phyloP scores from a whole-genome alignment of 2,797 vertebrate species.

The Zalophus californianus region DNA sequence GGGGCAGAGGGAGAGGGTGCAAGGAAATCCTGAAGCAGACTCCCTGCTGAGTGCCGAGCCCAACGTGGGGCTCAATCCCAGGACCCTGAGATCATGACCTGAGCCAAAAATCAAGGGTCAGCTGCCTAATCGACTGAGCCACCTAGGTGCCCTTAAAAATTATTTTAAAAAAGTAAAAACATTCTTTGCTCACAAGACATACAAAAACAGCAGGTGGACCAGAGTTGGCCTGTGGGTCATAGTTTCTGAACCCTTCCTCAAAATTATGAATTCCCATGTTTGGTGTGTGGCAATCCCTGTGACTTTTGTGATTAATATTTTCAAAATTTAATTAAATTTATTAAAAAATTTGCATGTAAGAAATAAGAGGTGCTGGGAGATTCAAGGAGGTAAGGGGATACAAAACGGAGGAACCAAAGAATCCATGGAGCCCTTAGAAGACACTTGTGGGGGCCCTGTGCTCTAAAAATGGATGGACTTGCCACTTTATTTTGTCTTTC shows the following conservation, averaged over 20 bases:
- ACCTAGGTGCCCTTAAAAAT: neutral
- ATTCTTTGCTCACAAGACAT: neutral
- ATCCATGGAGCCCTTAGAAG: rapidly evolving
- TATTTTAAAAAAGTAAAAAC: neutral
- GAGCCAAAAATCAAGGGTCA: too few relatives aligned
- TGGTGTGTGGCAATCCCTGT: neutral
- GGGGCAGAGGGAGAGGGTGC: too few relatives aligned
- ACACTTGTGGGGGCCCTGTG: neutral
- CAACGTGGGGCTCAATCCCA: too few relatives aligned
- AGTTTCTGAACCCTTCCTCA: neutral
- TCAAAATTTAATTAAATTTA: neutral
- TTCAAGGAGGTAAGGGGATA: neutral
- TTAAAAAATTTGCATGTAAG: neutral
- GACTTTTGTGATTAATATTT: neutral
- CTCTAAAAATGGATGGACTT: neutral
- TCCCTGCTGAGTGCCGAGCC: too few relatives aligned
- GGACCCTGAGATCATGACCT: too few relatives aligned
- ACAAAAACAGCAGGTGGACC: neutral
- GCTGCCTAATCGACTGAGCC: too few relatives aligned
- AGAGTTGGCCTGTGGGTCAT: neutral
- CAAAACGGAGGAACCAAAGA: neutral
- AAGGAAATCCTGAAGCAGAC: too few relatives aligned
- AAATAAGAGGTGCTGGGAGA: neutral
- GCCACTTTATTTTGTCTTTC: neutral
- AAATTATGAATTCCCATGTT: neutral